Evolutionary conservation across 2,888 invertebrate genomes (phyloP), one percentile per base, ranked within the genome.

Genomic region (Aphidoletes aphidimyza): DNA sequence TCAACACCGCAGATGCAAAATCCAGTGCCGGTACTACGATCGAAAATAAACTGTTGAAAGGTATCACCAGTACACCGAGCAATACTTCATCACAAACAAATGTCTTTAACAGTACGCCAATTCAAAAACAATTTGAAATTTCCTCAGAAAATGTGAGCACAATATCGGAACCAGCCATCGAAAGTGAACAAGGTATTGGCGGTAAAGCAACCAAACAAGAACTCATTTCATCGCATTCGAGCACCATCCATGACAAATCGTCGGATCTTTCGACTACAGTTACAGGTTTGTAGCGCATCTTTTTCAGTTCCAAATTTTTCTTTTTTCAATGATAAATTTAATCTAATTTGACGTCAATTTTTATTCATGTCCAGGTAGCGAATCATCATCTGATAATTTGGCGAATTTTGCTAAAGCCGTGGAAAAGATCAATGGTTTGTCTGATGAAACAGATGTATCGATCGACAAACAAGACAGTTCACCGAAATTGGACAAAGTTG

Each of bases 101-200:
- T 81, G 86, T 87, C 5, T 86, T 86, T 47, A 86, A 86, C 83
- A 87, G 86, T 78, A 87, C 87, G 14, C 86, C 86, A 0, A 86
- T 86, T 39, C 85, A 86, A 59, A 86, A 86, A 69, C 85, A 86
- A 84, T 86, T 86, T 81, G 87, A 86, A 86, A 86, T 87, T 59
- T 86, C 86, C 2, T 86, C 86, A 19, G 87, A 87, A 84, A 87
- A 86, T 84, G 86, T 86, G 36, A 87, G 86, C 78, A 86, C 86
- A 85, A 86, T 86, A 85, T 86, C 87, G 1, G 86, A 87, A 37
- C 84, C 59, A 11, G 69, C 30, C 5, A 78, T 36, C 36, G 78
- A 78, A 9, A 17, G 36, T 19, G 86, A 86, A 49, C 83, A 85
- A 22, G 86, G 85, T 47, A 84, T 84, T n/a, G 85, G 39, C 9